Percentiles rank a stretch among this genome's conserved stretches.
These are phyloP conservation scores for Hyles lineata DNA, from an alignment of 2,888 invertebrate genomes.

Conservation along the genomic window DNA sequence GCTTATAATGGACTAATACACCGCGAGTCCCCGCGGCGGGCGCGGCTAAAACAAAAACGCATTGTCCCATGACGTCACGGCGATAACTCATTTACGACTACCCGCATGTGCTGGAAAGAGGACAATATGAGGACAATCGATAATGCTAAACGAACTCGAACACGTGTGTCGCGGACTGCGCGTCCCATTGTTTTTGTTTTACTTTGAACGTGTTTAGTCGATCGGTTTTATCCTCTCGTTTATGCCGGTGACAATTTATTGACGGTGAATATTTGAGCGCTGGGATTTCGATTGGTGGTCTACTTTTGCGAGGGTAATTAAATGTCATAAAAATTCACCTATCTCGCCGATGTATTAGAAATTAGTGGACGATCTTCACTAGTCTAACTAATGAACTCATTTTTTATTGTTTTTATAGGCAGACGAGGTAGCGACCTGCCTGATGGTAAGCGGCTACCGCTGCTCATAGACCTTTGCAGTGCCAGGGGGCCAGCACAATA, in stretches of 20 bases:
- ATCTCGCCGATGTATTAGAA: not conserved
- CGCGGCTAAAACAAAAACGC: constrained; percentile 65
- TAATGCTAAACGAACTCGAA: constrained; percentile 78
- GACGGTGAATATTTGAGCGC: constrained; percentile 3
- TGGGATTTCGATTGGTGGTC: not conserved
- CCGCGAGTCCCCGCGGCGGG: constrained; percentile 31
- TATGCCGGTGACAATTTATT: constrained; percentile 28
- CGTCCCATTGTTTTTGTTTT: constrained; percentile 63
- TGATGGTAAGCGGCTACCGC: no score
- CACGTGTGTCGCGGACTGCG: constrained; percentile 67
- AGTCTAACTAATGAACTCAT: no score
- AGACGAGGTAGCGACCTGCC: no score
- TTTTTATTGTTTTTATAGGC: no score
- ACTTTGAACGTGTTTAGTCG: constrained; percentile 36
- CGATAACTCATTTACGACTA: constrained; percentile 71
- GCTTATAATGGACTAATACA: constrained; percentile 9
- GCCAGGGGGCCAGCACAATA: no score
- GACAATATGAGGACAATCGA: constrained; percentile 77
- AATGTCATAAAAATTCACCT: not conserved
- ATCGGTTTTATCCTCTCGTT: constrained; percentile 31
- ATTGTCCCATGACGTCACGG: constrained; percentile 70
- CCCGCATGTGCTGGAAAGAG: constrained; percentile 73
- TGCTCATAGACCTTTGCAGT: no score
- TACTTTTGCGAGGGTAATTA: not conserved
- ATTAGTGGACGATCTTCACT: no score